Percentiles rank a stretch among this genome's conserved stretches.
Conservation (phyloP, 2,113 vertebrate genomes). For the Ageneiosus marmoratus region DNA sequence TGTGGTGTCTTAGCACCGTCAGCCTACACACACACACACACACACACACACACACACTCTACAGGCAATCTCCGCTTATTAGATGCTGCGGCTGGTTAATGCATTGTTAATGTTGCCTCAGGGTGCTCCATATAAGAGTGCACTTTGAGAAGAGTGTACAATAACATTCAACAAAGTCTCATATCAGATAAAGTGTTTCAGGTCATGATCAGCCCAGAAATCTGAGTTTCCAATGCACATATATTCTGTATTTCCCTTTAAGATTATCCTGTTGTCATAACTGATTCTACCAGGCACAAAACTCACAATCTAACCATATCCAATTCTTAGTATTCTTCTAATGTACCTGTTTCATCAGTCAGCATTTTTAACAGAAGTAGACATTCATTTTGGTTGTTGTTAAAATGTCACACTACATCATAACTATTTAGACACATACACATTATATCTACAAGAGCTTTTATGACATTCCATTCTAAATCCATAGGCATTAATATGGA, state of each 20-base stretch:
- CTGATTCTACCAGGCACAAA: not conserved
- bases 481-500: too few relatives aligned
- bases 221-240: not conserved
- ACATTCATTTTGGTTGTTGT: not conserved
- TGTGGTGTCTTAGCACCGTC: not conserved
- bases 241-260: not conserved
- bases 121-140: constrained; percentile 4
- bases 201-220: not conserved
- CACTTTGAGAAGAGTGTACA: constrained; percentile 11
- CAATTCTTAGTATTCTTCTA: not conserved
- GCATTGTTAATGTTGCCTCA: constrained; percentile 30
- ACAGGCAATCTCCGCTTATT: constrained; percentile 28
- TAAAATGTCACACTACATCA: not conserved
- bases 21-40: constrained; percentile 9
- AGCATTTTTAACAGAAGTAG: not conserved
- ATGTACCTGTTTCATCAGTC: not conserved
- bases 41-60: constrained; percentile 3
- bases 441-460: too few relatives aligned
- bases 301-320: not conserved
- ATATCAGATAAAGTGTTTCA: not conserved
- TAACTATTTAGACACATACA: too few relatives aligned
- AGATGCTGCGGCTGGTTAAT: constrained; percentile 5
- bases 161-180: constrained; percentile 5
- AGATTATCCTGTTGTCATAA: not conserved
- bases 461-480: too few relatives aligned